phyloP scores from a whole-genome alignment of 2,797 vertebrate genomes.

The Odontamblyopus rebecca region DNA sequence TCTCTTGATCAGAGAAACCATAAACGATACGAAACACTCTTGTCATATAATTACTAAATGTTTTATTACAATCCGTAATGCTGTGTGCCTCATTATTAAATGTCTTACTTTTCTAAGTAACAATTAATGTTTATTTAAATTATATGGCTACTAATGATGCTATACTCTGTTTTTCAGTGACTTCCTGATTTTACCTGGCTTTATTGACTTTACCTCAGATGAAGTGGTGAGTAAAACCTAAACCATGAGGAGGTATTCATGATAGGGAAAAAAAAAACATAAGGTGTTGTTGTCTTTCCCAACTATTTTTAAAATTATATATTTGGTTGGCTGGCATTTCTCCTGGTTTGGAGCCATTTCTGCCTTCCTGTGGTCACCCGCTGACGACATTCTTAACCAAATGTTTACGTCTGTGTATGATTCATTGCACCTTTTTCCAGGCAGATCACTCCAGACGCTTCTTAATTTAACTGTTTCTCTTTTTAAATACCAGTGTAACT shows the following conservation, averaged over 20 bases:
- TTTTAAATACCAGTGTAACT: constrained; percentile 13
- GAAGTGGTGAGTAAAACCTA: constrained; percentile 87
- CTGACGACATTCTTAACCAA: constrained; percentile 38
- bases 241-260: not conserved
- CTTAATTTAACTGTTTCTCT: not conserved
- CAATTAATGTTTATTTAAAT: not conserved
- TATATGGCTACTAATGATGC: not conserved
- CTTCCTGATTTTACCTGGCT: constrained; percentile 95
- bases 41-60: not conserved
- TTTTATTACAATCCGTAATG: not conserved
- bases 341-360: constrained; percentile 42
- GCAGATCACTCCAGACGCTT: not conserved
- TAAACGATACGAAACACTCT: not conserved
- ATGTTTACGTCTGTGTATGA: constrained; percentile 53
- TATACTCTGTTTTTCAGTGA: constrained; percentile 80
- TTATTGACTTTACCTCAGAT: constrained; percentile 93
- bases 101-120: not conserved
- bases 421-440: not conserved
- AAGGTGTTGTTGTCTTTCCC: constrained; percentile 5
- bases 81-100: not conserved
- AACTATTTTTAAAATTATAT: constrained; percentile 22
- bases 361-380: constrained; percentile 34
- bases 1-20: not conserved
- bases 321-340: constrained; percentile 13
- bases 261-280: not conserved